Evolutionary conservation across 2,888 invertebrate species (phyloP), one percentile per base, ranked within the genome.

Genomic region (Mesodorylaimus sp.): DNA sequence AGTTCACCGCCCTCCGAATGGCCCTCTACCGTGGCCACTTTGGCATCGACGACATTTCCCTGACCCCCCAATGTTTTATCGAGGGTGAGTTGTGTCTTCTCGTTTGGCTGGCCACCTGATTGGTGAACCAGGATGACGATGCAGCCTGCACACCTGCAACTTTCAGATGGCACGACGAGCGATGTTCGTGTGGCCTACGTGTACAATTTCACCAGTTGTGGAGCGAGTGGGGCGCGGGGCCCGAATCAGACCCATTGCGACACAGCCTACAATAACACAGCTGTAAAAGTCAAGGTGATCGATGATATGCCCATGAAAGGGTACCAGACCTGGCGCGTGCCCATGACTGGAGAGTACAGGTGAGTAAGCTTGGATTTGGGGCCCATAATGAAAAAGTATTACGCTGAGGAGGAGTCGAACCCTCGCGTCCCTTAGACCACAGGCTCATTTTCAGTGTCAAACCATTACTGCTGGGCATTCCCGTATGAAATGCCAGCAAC

Each of bases 41-140:
- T n/a, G 45, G 46, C 26, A 13, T 54, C n/a, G 54, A 54, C 27
- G 54, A 54, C 26, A 25, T 54, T 26, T 24, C 45, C 13, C 28
- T 54, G 47, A 38, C 51, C 13, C 53, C 48, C 23, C 27, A 54
- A 13, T 54, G 54, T 41, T 54, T 52, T 28, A 29, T 52, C 13
- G 24, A 51, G 38, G 52, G 52, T 49, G 25, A 21, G 39, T 16
- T 7, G 7, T 21, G n/a, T n/a, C n/a, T n/a, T n/a, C n/a, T n/a
- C n/a, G n/a, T n/a, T n/a, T n/a, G n/a, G n/a, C n/a, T n/a, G n/a
- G n/a, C n/a, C n/a, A n/a, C n/a, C n/a, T n/a, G n/a, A n/a, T n/a
- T n/a, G n/a, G n/a, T n/a, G n/a, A n/a, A n/a, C n/a, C n/a, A n/a
- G n/a, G n/a, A n/a, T n/a, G n/a, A n/a, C n/a, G n/a, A n/a, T n/a